Percentiles rank a stretch among this genome's conserved stretches.
phyloP scores from a whole-genome alignment of 1,140 invertebrate genomes.

The Chironomus striatipennis region DNA sequence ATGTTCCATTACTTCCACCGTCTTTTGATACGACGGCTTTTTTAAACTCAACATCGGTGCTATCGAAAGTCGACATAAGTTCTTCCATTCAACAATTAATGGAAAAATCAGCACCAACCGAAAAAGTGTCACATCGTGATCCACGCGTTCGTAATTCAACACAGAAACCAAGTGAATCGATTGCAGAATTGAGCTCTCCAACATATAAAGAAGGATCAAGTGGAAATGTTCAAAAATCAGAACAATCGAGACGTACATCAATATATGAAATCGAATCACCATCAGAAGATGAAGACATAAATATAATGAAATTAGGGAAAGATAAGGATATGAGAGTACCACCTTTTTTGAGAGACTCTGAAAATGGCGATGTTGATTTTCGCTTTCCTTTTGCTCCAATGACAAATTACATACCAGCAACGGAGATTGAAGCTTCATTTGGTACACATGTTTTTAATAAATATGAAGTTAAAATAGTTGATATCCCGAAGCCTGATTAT shows the following conservation, averaged over 20 bases:
- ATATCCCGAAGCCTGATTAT: conserved; percentile 64
- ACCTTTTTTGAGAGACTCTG: conserved; percentile 28
- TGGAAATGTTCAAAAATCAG: not conserved
- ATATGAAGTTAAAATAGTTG: conserved; percentile 55
- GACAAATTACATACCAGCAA: conserved; percentile 68
- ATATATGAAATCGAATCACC: conserved; percentile 19
- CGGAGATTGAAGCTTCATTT: conserved; percentile 74
- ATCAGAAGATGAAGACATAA: conserved; percentile 34
- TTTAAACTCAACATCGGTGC: not conserved
- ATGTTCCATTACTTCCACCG: conserved; percentile 25
- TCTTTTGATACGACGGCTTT: conserved; percentile 8
- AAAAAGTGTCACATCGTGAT: not conserved
- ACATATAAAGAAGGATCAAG: not conserved
- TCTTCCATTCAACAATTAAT: conserved; percentile 5
- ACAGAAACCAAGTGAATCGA: not conserved
- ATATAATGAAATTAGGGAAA: conserved; percentile 25
- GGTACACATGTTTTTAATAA: conserved; percentile 62
- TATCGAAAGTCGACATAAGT: conserved; percentile 13
- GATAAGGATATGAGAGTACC: conserved; percentile 29
- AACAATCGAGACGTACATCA: not conserved
- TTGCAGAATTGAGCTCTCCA: not conserved
- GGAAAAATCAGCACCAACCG: not conserved
- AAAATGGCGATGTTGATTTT: conserved; percentile 60
- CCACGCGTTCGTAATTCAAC: not conserved
- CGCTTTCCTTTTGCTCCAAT: conserved; percentile 66